These are phyloP conservation scores for Pteronura brasiliensis DNA, from an alignment of 2,113 vertebrate genomes.

Conservation along the genomic window DNA sequence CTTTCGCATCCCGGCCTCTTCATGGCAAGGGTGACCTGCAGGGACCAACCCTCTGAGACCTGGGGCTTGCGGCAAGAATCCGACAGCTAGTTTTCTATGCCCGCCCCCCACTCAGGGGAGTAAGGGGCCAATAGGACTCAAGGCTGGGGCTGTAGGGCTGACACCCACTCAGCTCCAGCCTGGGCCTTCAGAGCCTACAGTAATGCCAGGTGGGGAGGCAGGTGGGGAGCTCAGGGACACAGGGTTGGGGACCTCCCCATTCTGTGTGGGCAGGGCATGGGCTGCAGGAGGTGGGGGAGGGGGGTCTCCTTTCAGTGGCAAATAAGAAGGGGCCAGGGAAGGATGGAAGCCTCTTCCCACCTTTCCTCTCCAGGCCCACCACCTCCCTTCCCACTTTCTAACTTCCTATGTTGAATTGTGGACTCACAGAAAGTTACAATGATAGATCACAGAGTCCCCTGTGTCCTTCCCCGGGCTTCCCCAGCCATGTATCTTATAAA, in stretches of 20 bases:
- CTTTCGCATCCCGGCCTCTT: neutral
- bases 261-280: neutral
- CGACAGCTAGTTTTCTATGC: neutral
- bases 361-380: neutral
- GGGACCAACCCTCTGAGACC: neutral
- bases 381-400: neutral
- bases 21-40: too few species aligned
- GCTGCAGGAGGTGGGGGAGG: neutral
- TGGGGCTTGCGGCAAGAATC: neutral
- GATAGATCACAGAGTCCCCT: neutral
- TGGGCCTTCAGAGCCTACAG: neutral
- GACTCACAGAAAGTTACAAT: neutral
- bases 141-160: neutral
- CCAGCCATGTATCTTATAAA: neutral
- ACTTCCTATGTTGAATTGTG: neutral
- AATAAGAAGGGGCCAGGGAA: neutral
- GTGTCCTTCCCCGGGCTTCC: neutral
- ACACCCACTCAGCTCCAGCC: neutral
- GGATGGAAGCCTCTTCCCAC: neutral
- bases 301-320: neutral
- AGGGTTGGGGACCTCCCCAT: neutral
- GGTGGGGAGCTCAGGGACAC: neutral
- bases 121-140: neutral
- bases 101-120: too few species aligned
- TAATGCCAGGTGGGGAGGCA: neutral